A percentile compares a stretch with the other conserved stretches of the same genome.
Evolutionary conservation across 2,797 vertebrate genomes (phyloP).

Genomic region (Pempheris klunzingeri): DNA sequence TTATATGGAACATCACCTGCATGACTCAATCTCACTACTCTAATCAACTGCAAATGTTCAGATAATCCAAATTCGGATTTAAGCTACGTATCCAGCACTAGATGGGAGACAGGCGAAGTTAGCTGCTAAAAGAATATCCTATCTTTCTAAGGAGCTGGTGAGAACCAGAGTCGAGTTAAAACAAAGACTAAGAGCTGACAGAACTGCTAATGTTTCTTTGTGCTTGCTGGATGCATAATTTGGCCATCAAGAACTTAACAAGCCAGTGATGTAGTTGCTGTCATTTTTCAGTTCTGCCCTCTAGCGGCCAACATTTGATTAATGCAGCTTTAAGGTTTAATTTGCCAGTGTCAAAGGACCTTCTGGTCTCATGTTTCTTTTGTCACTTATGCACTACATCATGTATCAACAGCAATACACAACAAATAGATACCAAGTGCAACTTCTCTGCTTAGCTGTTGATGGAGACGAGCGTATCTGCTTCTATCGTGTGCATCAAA

Average conservation of each 20-base stretch:
- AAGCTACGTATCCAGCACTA: background rate
- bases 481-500: constrained; percentile 11
- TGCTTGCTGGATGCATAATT: background rate
- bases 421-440: background rate
- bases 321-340: constrained; percentile 22
- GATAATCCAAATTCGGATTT: no score
- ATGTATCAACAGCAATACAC: background rate
- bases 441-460: background rate
- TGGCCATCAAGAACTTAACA: background rate
- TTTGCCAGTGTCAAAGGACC: background rate
- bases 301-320: background rate
- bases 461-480: background rate
- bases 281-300: background rate
- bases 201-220: background rate
- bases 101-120: background rate
- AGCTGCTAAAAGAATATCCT: background rate
- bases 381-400: background rate
- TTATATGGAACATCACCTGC: background rate
- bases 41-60: background rate
- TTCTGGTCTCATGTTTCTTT: background rate
- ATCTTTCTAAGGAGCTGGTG: background rate
- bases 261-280: background rate
- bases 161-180: background rate
- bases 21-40: background rate
- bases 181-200: background rate